Evolutionary conservation across 2,113 vertebrate species (phyloP), one percentile per base, ranked within the genome.

Genomic region (Sander lucioperca): DNA sequence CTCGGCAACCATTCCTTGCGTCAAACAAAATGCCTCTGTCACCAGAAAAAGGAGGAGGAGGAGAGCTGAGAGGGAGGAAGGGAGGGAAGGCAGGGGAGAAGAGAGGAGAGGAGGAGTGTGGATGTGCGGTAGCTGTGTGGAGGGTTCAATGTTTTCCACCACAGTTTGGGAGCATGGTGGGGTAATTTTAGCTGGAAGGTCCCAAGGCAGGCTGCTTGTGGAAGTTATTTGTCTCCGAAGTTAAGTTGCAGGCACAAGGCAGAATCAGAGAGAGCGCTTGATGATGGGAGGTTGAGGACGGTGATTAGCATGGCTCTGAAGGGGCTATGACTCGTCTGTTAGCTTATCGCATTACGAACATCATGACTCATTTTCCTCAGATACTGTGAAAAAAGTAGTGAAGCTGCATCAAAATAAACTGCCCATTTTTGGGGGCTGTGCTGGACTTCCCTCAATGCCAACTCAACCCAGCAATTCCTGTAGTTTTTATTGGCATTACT

Each of bases 21-120:
- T 95, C 94, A 93, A 95, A 94, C 95, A 94, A 95, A 95, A 96
- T 94, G 85, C 92, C 94, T 96, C 96, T 95, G 94, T 96, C 95
- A 96, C 95, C 94, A 96, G 95, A 94, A 93, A 91, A 93, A 91
- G 85, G 80, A 86, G 83, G 74, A 91, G 85, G 80, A 86, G 83
- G 74, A 69, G 90, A 78, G 85, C 57, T 6, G 53, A 64, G 70
- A 66, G 66, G 63, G 69, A 50, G 45, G 66, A 6, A 9, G 61
- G 53, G n/a, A 57, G 77, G 62, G 63, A 45, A 66, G 61, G 47
- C 10, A 13, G 74, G 23, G 51, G 70, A 53, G 59, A 16, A 21
- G 92, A 84, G 68, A 47, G 59, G n/a, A 69, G 64, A 61, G 67
- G 86, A 79, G 91, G 92, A 39, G 79, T 57, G 85, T 69, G 75